Conservation (phyloP, 2,797 vertebrate genomes). For the Lutra lutra region DNA sequence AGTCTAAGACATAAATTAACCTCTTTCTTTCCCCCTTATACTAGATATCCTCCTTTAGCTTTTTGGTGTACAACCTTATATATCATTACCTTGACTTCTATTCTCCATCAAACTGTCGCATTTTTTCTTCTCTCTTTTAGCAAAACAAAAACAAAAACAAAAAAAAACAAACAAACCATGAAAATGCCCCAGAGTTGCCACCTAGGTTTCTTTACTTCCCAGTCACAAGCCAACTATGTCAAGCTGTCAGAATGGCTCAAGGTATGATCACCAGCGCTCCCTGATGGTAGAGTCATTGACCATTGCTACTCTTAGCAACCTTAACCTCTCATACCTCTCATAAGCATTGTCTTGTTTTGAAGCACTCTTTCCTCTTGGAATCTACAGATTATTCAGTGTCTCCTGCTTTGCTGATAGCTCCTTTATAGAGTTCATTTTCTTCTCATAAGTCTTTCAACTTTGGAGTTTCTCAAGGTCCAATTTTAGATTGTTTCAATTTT, state of each 20-base stretch:
- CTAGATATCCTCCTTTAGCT: background rate
- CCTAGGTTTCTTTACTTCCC: background rate
- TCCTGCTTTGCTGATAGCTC: background rate
- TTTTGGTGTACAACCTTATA: background rate
- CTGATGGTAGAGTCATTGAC: background rate
- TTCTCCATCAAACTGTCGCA: background rate
- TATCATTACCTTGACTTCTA: background rate
- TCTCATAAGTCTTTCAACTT: background rate
- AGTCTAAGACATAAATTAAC: background rate
- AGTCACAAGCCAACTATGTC: background rate
- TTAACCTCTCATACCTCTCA: background rate
- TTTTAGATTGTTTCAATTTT: background rate
- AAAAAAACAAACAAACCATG: too few relatives aligned
- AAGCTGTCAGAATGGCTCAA: background rate
- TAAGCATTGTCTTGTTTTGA: background rate
- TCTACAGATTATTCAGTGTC: background rate
- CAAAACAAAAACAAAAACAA: too few relatives aligned
- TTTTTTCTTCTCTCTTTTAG: background rate
- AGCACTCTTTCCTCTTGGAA: background rate
- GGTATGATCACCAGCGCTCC: too few relatives aligned
- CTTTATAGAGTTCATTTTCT: background rate
- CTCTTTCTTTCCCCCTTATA: background rate
- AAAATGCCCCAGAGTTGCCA: background rate
- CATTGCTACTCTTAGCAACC: accelerated
- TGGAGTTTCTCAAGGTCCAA: background rate